Evolutionary conservation across 2,797 vertebrate species (phyloP).

Genomic region (Hippocampus kuda): DNA sequence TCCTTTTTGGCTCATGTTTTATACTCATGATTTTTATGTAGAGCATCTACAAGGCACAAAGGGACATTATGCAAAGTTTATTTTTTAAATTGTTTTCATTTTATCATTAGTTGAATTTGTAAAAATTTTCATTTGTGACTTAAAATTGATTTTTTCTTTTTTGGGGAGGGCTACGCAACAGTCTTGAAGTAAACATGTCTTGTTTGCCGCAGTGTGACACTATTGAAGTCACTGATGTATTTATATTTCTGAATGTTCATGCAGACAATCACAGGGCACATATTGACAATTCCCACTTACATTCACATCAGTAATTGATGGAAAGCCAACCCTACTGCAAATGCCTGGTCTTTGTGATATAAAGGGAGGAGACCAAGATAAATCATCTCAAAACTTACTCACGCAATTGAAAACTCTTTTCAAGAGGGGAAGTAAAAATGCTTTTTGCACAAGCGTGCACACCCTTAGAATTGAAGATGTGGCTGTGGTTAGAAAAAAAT

Average conservation of each 20-base stretch:
- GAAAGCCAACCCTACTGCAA: background rate
- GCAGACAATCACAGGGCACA: too few relatives aligned
- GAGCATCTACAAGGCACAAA: background rate
- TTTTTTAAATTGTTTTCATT: slow-evolving; percentile 19
- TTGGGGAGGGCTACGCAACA: background rate
- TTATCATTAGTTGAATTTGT: slow-evolving; percentile 13
- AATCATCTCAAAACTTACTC: background rate
- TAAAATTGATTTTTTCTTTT: background rate
- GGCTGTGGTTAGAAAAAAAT: too few relatives aligned
- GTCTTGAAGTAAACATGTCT: slow-evolving; percentile 1
- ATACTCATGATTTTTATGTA: background rate
- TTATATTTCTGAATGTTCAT: background rate
- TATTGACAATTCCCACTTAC: too few relatives aligned
- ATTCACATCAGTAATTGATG: too few relatives aligned
- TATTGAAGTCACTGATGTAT: background rate
- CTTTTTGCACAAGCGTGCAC: background rate
- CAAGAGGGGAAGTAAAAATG: background rate
- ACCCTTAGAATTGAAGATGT: background rate
- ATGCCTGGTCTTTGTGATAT: too few relatives aligned
- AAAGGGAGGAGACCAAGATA: background rate
- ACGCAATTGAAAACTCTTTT: background rate
- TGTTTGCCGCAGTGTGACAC: background rate
- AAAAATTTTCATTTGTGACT: slow-evolving; percentile 16
- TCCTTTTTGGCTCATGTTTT: background rate
- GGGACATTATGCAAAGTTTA: background rate